phyloP scores from a whole-genome alignment of 2,888 invertebrate genomes.

The Caenorhabditis uteleia region DNA sequence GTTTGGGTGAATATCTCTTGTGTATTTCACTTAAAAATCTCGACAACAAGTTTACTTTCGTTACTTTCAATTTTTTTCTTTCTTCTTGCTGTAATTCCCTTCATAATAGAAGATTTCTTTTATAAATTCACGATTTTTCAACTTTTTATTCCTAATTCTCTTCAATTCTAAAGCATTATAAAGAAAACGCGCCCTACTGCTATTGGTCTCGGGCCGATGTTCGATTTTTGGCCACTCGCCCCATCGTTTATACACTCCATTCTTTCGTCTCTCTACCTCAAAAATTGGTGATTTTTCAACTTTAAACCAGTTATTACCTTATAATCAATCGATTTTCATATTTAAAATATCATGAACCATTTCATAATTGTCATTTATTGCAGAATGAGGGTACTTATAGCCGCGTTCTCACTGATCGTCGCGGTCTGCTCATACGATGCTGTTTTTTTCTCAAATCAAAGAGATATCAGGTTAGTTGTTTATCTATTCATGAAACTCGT shows the following conservation, averaged over 20 bases:
- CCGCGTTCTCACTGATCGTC: slow-evolving; percentile 33
- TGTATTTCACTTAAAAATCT: too few species aligned
- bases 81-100: too few species aligned
- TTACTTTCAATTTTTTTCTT: too few species aligned
- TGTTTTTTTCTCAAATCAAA: slow-evolving; percentile 49
- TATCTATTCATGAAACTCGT: background rate
- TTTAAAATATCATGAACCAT: background rate
- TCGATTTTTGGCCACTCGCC: slow-evolving; percentile 43
- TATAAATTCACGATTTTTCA: too few species aligned
- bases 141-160: background rate
- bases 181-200: slow-evolving; percentile 30
- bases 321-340: background rate
- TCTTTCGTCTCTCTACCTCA: slow-evolving; percentile 22
- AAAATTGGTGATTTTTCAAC: slow-evolving; percentile 6
- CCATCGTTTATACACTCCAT: slow-evolving; percentile 4
- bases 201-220: slow-evolving; percentile 35
- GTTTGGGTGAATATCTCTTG: too few species aligned
- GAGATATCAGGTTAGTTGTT: slow-evolving; percentile 42
- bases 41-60: too few species aligned
- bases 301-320: background rate
- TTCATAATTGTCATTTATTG: background rate
- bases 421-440: slow-evolving; percentile 49
- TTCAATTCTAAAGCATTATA: background rate
- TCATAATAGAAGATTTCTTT: too few species aligned
- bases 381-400: slow-evolving; percentile 45